Evolutionary conservation across 2,797 vertebrate genomes (phyloP).

Genomic region (Cossypha caffra): DNA sequence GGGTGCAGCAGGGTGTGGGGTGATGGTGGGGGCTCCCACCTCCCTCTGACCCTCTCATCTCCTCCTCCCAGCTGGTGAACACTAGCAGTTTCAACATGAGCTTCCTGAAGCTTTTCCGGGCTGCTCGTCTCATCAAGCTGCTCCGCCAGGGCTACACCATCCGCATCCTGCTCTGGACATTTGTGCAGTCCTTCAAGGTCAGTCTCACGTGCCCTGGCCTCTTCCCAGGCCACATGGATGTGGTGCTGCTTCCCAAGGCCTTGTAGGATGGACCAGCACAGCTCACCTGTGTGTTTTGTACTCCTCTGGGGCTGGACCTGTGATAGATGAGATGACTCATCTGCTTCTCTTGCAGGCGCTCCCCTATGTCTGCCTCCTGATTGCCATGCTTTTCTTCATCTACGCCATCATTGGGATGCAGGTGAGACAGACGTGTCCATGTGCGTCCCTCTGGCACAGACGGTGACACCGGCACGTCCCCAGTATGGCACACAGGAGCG

Average conservation of each 20-base stretch:
- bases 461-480: not conserved
- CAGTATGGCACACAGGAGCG: not conserved
- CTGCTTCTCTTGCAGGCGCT: constrained; percentile 84
- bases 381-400: constrained; percentile 99
- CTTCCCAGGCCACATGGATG: not conserved
- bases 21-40: not conserved
- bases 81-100: constrained; percentile 94
- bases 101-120: constrained; percentile 96
- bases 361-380: constrained; percentile 96
- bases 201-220: not conserved
- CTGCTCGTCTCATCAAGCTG: constrained; percentile 95
- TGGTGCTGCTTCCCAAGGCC: not conserved
- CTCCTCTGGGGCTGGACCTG: not conserved
- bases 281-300: not conserved
- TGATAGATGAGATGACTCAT: not conserved
- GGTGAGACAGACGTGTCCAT: constrained; percentile 75
- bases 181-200: constrained; percentile 98
- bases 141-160: constrained; percentile 97
- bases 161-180: constrained; percentile 96
- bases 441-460: not conserved
- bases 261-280: not conserved
- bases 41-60: constrained; percentile 18
- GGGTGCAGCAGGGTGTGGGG: fast-evolving
- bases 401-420: constrained; percentile 99
- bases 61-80: constrained; percentile 82